These are phyloP conservation scores for Pontoporia blainvillei DNA, from an alignment of 2,113 vertebrate species.

Conservation along the genomic window DNA sequence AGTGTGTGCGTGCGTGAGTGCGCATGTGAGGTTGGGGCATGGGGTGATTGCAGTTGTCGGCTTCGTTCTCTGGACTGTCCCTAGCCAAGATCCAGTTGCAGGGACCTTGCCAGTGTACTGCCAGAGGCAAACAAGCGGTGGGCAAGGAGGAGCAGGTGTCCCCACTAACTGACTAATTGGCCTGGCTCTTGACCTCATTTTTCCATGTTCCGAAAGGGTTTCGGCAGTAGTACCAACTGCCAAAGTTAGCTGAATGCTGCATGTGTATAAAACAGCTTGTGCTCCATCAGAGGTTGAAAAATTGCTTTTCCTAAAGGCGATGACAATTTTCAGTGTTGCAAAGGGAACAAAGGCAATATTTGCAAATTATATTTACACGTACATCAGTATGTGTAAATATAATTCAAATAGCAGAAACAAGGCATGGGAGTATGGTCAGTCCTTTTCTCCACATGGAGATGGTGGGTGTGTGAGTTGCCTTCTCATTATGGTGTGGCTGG, in stretches of 20 bases:
- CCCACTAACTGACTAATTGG: background rate
- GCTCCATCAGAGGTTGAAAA: background rate
- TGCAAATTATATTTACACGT: constrained; percentile 20
- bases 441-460: background rate
- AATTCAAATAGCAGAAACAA: background rate
- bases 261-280: background rate
- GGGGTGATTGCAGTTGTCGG: background rate
- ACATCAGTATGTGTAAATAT: background rate
- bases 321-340: constrained; percentile 32
- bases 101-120: background rate
- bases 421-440: fast-evolving
- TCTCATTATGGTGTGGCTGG: background rate
- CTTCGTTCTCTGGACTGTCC: background rate
- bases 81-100: background rate
- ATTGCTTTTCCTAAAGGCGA: constrained; percentile 24
- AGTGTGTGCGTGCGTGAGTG: background rate
- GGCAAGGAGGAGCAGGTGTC: constrained; percentile 42
- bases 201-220: constrained; percentile 40
- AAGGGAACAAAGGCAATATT: constrained; percentile 43
- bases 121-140: background rate
- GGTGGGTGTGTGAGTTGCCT: fast-evolving
- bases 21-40: fast-evolving
- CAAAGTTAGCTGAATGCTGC: background rate
- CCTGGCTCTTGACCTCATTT: constrained; percentile 29
- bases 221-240: background rate